Percentiles rank a stretch among this genome's conserved stretches.
Conservation (phyloP, 1,140 invertebrate genomes). For the Drosophila sturtevanti region DNA sequence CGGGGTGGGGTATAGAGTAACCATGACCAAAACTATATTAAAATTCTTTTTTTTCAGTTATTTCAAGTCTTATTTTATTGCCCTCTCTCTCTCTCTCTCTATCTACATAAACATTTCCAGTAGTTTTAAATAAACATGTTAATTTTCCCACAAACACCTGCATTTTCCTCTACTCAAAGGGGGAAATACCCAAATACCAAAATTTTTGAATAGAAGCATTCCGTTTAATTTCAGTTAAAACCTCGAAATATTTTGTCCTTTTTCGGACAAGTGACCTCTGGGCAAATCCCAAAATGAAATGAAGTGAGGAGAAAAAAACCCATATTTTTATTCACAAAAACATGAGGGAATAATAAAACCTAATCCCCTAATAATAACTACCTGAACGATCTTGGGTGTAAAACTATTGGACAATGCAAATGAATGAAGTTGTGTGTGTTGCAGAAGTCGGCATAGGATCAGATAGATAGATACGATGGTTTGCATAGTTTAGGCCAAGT, state of each 20-base stretch:
- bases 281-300: slow-evolving; percentile 6
- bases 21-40: too few species aligned
- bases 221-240: background rate
- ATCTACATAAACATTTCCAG: too few species aligned
- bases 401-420: slow-evolving; percentile 52
- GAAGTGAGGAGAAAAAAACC: background rate
- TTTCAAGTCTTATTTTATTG: too few species aligned
- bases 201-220: background rate
- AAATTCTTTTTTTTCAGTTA: too few species aligned
- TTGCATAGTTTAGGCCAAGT: slow-evolving; percentile 7
- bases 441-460: background rate
- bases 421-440: slow-evolving; percentile 59
- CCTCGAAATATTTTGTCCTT: background rate
- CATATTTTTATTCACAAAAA: slow-evolving; percentile 47
- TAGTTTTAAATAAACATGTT: background rate
- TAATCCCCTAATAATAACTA: slow-evolving; percentile 49
- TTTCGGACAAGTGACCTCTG: slow-evolving; percentile 54
- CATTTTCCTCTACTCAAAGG: background rate
- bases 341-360: slow-evolving; percentile 10
- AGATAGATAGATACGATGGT: too few species aligned
- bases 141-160: background rate
- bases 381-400: slow-evolving; percentile 35
- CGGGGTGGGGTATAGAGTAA: too few species aligned
- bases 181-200: slow-evolving; percentile 31
- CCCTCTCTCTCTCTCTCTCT: too few species aligned